These are phyloP conservation scores for Phoxinus phoxinus DNA, from an alignment of 2,113 vertebrate genomes.

Conservation along the genomic window DNA sequence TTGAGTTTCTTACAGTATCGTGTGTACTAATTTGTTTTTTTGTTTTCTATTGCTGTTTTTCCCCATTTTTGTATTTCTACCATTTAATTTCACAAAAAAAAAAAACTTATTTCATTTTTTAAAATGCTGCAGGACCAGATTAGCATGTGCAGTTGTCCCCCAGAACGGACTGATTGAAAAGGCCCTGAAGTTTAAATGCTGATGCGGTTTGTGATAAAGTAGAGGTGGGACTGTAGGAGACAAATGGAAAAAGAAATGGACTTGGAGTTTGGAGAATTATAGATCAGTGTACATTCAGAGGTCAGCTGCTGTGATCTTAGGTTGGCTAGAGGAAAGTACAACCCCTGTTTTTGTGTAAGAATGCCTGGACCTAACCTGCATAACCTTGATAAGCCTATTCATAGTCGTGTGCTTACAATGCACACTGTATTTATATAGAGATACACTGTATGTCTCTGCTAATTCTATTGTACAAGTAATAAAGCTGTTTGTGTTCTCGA, in stretches of 20 bases:
- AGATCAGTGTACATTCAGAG: constrained; percentile 54
- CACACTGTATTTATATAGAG: constrained; percentile 59
- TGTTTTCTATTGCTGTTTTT: constrained; percentile 36
- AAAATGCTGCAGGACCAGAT: constrained; percentile 10
- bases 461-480: constrained; percentile 44
- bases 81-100: background rate
- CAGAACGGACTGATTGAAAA: constrained; percentile 3
- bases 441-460: constrained; percentile 1
- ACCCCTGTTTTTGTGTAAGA: constrained; percentile 48
- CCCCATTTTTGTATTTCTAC: constrained; percentile 25
- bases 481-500: constrained; percentile 33
- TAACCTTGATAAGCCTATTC: constrained; percentile 65
- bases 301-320: constrained; percentile 55
- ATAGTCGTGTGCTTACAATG: constrained; percentile 25
- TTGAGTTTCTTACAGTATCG: background rate
- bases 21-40: constrained; percentile 13
- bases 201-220: constrained; percentile 29
- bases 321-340: constrained; percentile 52
- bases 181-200: constrained; percentile 42
- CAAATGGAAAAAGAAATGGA: constrained; percentile 40
- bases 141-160: constrained; percentile 14
- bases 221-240: constrained; percentile 24
- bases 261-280: background rate
- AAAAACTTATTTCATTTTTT: background rate
- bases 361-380: constrained; percentile 65